Evolutionary conservation across 1,140 invertebrate genomes (phyloP).

Genomic region (Meloidogyne exigua): DNA sequence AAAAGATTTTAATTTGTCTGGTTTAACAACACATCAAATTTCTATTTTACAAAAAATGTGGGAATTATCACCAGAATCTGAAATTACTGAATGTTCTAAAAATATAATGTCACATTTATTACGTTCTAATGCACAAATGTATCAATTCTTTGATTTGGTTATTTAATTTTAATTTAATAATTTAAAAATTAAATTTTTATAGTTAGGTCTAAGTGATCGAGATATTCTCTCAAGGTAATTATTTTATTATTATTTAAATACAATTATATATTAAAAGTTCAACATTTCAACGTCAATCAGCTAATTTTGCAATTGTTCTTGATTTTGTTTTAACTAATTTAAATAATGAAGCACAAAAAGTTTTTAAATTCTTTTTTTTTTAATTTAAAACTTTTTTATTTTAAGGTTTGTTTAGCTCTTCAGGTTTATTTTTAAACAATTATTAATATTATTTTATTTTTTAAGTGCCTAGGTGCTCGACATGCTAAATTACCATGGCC

Average conservation of each 20-base stretch:
- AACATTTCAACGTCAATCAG: slow-evolving; percentile 39
- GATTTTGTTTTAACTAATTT: slow-evolving; percentile 53
- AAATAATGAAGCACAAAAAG: slow-evolving; percentile 46
- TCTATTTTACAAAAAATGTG: slow-evolving; percentile 47
- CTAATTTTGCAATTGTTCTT: slow-evolving; percentile 50
- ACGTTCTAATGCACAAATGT: slow-evolving; percentile 44
- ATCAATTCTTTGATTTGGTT: slow-evolving; percentile 46
- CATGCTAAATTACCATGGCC: slow-evolving; percentile 40
- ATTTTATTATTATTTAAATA: not conserved
- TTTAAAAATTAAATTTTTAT: slow-evolving; percentile 19
- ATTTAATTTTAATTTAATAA: not conserved
- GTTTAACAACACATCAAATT: slow-evolving; percentile 43
- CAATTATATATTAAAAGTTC: slow-evolving; percentile 13
- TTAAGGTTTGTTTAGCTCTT: slow-evolving; percentile 40
- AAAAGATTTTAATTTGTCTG: slow-evolving; percentile 25
- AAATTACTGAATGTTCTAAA: slow-evolving; percentile 43
- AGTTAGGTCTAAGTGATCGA: slow-evolving; percentile 46
- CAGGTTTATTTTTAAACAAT: slow-evolving; percentile 22
- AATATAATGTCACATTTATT: slow-evolving; percentile 49
- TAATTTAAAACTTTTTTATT: not conserved
- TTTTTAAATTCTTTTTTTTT: slow-evolving; percentile 7
- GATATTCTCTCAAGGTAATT: slow-evolving; percentile 29
- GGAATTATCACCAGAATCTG: slow-evolving; percentile 42
- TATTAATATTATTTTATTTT: slow-evolving; percentile 6
- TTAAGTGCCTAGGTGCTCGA: slow-evolving; percentile 38